Conservation (phyloP, 1,140 invertebrate species). For the Cyrtorhinus lividipennis region DNA sequence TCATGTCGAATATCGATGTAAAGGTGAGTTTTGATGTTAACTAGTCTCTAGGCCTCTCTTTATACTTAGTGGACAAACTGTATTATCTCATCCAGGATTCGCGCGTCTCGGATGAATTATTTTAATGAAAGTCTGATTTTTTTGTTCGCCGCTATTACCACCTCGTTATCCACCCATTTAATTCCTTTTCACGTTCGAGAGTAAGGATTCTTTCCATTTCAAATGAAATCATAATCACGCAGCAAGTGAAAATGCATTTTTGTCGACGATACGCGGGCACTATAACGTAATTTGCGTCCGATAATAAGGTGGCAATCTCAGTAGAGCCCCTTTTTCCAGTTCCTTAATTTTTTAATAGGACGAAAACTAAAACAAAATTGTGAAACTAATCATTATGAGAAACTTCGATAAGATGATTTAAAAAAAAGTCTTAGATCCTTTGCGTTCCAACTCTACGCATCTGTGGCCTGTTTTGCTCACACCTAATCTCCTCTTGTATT, state of each 20-base stretch:
- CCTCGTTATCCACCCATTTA: not conserved
- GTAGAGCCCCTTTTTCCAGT: not conserved
- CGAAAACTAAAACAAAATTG: too few species aligned
- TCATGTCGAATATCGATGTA: too few species aligned
- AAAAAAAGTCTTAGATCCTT: not conserved
- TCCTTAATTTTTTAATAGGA: not conserved
- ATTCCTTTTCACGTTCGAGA: not conserved
- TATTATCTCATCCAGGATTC: not conserved
- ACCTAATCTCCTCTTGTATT: constrained; percentile 23
- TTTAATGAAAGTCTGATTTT: not conserved
- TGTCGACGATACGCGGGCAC: not conserved
- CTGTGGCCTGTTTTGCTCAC: constrained; percentile 24
- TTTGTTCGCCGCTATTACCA: not conserved
- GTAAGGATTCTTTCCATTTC: constrained; percentile 5
- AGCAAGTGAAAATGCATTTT: not conserved
- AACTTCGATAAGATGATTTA: too few species aligned
- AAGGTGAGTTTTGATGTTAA: constrained; percentile 1
- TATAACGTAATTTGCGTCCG: not conserved
- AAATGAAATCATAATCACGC: not conserved
- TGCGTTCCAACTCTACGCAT: constrained; percentile 3
- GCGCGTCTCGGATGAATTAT: not conserved
- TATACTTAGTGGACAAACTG: not conserved
- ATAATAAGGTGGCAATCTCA: not conserved
- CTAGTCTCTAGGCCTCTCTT: constrained; percentile 6
- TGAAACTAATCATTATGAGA: too few species aligned